Base-by-base conservation (phyloP, 2,797 vertebrate species). In the Poecilia gillii region DNA sequence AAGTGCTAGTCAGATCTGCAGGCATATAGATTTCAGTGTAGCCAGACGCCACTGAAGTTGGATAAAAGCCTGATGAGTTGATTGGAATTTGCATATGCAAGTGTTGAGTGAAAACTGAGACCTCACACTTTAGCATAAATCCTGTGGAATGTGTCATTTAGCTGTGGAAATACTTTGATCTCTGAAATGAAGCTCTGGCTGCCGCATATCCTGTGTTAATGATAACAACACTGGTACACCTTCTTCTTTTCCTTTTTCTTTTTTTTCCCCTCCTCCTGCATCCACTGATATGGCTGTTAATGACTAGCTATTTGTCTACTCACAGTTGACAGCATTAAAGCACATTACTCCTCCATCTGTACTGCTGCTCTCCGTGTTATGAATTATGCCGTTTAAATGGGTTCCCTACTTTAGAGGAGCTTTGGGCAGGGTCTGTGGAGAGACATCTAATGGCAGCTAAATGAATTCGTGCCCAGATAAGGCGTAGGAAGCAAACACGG, bases 371-470 rank as follows among this genome's bases (percentile, higher is more conserved):
- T 81, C 85, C 45, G 64, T 87, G 81, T 91, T 89, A 93, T 93
- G 91, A 93, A 91, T 92, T 92, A 93, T 91, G 92, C 88, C 74
- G 78, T 92, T 92, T 92, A 91, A 92, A 93, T 93, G 89, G 89
- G 83, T 89, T 89, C 81, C 75, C 86, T 86, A 76, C 88, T 89
- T 91, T 88, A 83, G 82, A 77, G 79, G 83, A 91, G 91, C 88
- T 88, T 85, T 90, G 90, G 89, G 92, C 84, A 90, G 83, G 88
- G 87, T 91, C 86, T 91, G 82, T 82, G 71, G 90, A 91, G 90
- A 94, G 90, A 86, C 87, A 91, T 85, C 90, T 93, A 94, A 95
- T 94, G 91, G 90, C 80, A 93, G 89, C 86, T 90, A 93, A 93
- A 94, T 92, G 83, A 93, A 94, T 93, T 90, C 83, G 86, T 91